A percentile compares a stretch with the other conserved stretches of the same genome.
Conservation (phyloP, 2,797 vertebrate species). For the Setipinna tenuifilis region DNA sequence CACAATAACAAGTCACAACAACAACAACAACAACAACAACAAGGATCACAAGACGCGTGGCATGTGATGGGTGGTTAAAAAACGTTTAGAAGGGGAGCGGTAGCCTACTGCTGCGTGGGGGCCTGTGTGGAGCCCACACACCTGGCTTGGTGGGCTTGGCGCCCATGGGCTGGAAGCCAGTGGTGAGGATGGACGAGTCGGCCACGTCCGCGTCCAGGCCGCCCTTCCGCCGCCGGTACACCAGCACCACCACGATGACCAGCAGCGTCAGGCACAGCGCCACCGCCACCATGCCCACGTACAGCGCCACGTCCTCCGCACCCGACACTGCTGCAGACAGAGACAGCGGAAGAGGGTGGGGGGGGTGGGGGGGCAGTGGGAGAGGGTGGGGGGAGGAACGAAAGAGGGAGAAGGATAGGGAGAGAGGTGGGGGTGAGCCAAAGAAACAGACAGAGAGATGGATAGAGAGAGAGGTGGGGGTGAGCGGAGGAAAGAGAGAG, state of each 20-base stretch:
- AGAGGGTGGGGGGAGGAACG: too few species aligned
- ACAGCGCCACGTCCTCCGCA: conserved; percentile 91
- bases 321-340: conserved; percentile 77
- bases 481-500: too few species aligned
- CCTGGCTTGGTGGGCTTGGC: conserved; percentile 98
- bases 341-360: too few species aligned
- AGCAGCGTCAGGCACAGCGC: conserved; percentile 91
- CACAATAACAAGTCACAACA: not conserved
- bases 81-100: conserved; percentile 70
- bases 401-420: too few species aligned
- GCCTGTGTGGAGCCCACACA: conserved; percentile 79
- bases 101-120: conserved; percentile 80
- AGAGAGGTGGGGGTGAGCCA: too few species aligned
- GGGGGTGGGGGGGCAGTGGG: too few species aligned
- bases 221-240: conserved; percentile 94
- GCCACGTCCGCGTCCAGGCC: conserved; percentile 94
- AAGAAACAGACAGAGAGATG: not conserved
- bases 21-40: conserved; percentile 32
- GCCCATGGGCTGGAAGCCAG: conserved; percentile 98
- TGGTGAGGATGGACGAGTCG: conserved; percentile 96
- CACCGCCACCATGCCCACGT: conserved; percentile 92
- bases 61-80: conserved; percentile 50
- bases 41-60: conserved; percentile 39
- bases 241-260: conserved; percentile 88
- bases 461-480: too few species aligned